Base-by-base conservation (phyloP, 1,140 invertebrate genomes). In the Centruroides sculpturatus region DNA sequence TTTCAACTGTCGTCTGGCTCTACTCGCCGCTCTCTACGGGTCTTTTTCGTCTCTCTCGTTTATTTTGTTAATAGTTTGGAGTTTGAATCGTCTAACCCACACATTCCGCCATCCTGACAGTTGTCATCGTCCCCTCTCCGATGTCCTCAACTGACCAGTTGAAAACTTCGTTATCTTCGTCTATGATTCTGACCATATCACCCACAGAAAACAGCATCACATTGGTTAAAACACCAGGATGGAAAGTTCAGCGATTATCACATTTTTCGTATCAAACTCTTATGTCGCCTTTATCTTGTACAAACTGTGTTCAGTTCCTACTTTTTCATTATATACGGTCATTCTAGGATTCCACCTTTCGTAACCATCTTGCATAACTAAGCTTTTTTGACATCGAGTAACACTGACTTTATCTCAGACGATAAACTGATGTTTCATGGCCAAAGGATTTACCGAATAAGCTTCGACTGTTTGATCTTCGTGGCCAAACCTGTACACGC, bases 311-410 rank as follows among this genome's bases (percentile, higher is more conserved):
- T 93, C 89, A 34, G 80, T 82, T 12, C 91, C 91, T 54, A 87
- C 76, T 76, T 88, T 83, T 50, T 59, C 81, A 65, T 89, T 77
- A 71, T 82, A 86, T 64, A 91, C 87, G n/a, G 82, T 81, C 91
- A 94, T 93, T 47, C 85, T 78, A 54, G 86, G 86, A 78, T 93
- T 92, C 89, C 89, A 94, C 7, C 90, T 90, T 47, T 90, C 90
- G 73, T 93, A 89, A 0, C 88, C 89, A 68, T 87, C 84, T 73
- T 94, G 90, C 78, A 92, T 81, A 58, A 79, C 78, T 87, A 11
- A 92, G 73, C 2, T 78, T 81, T 23, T 88, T 85, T n/a, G 4
- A 85, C 79, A 61, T 86, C 83, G n/a, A 88, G 77, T 55, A 81
- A 77, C 9, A 93, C 88, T 72, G 3, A 93, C 89, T 68, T 85